Evolutionary conservation across 2,888 invertebrate genomes (phyloP), one percentile per base, ranked within the genome.

Genomic region (Tetragonula carbonaria): DNA sequence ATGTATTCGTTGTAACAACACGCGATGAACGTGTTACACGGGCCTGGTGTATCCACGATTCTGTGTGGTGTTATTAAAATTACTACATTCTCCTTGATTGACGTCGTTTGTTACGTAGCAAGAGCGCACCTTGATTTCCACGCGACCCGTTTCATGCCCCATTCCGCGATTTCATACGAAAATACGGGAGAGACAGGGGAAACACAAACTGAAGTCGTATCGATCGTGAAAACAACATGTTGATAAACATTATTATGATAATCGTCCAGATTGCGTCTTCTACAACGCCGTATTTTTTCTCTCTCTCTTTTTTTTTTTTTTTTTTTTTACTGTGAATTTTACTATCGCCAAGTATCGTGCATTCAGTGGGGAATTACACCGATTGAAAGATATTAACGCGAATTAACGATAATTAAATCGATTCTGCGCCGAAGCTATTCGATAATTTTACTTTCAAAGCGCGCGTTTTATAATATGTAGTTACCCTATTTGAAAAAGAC

Each of bases 71-170:
- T 76, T 81, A 81, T 81, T 78, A 76, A 70, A 86, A 82, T 86
- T 82, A 86, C 73, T 74, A 86, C 86, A 86, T 86, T 86, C 86
- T 82, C 86, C 76, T 70, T 82, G 86, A 86, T 86, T 86, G 86
- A 86, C 86, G 86, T 86, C 75, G 86, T 53, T 23, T 66, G 59
- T 82, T 86, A 81, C 78, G 86, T 86, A 82, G 86, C 45, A 72
- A 75, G 23, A 86, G 78, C 70, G 74, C 51, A 70, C 82, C 81
- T 85, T 75, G 68, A 75, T 85, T 75, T 75, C 74, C 65, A 67
- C 23, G 57, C 16, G 5, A 23, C 18, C 45, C 57, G 50, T 66
- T 74, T 74, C 63, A 59, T 45, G 59, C 55, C 66, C 21, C 38
- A 13, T 66, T 16, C 50, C 6, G 13, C 45, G 45, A 45, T 51